These are phyloP conservation scores for Macrosteles quadrilineatus DNA, from an alignment of 1,140 invertebrate genomes.

Conservation along the genomic window DNA sequence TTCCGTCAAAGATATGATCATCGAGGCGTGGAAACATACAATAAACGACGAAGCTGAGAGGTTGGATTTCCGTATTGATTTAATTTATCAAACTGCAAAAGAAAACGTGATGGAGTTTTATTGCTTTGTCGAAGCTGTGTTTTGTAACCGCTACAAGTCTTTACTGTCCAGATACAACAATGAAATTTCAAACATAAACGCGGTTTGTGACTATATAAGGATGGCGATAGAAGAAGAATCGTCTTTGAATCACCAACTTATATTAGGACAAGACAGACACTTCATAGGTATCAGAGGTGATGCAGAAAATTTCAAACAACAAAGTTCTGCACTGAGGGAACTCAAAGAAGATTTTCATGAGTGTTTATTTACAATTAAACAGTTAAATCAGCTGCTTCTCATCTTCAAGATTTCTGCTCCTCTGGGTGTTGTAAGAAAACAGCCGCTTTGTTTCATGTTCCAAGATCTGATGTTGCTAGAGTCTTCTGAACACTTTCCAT, in stretches of 20 bases:
- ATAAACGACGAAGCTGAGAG: constrained; percentile 56
- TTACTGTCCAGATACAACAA: constrained; percentile 48
- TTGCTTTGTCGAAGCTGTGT: constrained; percentile 10
- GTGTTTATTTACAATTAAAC: constrained; percentile 38
- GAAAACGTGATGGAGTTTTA: constrained; percentile 47
- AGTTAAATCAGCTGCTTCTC: constrained; percentile 53
- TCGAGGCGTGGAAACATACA: constrained; percentile 43
- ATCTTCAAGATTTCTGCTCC: constrained; percentile 57
- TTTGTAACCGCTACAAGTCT: not conserved
- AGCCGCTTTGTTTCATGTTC: constrained; percentile 56
- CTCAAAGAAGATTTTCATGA: not conserved
- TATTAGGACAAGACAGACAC: constrained; percentile 53
- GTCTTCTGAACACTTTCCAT: constrained; percentile 51
- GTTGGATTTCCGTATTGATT: constrained; percentile 50
- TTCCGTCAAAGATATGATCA: not conserved
- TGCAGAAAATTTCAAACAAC: not conserved
- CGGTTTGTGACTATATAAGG: constrained; percentile 55
- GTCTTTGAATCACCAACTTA: constrained; percentile 51
- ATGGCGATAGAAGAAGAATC: constrained; percentile 57
- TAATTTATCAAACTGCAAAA: constrained; percentile 50
- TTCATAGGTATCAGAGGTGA: constrained; percentile 32
- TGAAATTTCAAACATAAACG: constrained; percentile 57
- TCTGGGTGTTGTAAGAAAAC: constrained; percentile 53
- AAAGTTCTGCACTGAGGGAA: constrained; percentile 46
- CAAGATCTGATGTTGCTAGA: constrained; percentile 56